Base-by-base conservation (phyloP, 2,113 vertebrate genomes). In the Petrocephalus zakoni region DNA sequence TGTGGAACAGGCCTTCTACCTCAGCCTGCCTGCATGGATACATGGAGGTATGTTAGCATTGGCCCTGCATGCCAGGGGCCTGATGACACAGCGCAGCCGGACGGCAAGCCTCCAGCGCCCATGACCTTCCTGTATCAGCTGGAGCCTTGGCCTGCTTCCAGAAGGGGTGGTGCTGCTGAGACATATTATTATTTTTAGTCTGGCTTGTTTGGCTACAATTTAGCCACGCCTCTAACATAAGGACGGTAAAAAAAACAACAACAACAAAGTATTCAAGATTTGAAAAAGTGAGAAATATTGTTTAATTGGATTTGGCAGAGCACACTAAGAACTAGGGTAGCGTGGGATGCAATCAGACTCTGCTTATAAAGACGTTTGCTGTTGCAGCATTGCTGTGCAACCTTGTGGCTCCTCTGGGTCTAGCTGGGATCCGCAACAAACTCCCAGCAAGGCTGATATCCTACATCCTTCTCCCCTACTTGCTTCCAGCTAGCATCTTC, bases 391-490 rank as follows among this genome's bases (percentile, higher is more conserved):
- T 81, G 72, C 51, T 78, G 6, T 78, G 68, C 49, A 42, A 81
- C 51, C 68, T 15, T 22, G 8, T 78, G n/a, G 64, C 49, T 9
- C 19, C 15, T 37, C 29, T 78, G 51, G 68, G 68, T 52, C 25
- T 55, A 11, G 10, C 61, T 78, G 87, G 87, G 34, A 22, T 87
- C 19, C 87, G 19, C n/a, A 37, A 34, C n/a, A 22, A 21, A 29
- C 5, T 90, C 49, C 51, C 42, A 0, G 85, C 10, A 19, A 46
- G 82, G 3, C 88, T 91, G 47, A 11, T 88, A 0, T 91, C 90
- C 55, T 90, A 89, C 34, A 21, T 88, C 1, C 55, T 90, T 15
- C 87, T 91, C 21, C 84, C 88, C 5, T 90, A 88, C 84, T 61
- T 84, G 17, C 58, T 90, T 29, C 88, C 72, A 13, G 47, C 75